phyloP scores from a whole-genome alignment of 2,888 invertebrate genomes.

The Acanthosepion pharaonis region DNA sequence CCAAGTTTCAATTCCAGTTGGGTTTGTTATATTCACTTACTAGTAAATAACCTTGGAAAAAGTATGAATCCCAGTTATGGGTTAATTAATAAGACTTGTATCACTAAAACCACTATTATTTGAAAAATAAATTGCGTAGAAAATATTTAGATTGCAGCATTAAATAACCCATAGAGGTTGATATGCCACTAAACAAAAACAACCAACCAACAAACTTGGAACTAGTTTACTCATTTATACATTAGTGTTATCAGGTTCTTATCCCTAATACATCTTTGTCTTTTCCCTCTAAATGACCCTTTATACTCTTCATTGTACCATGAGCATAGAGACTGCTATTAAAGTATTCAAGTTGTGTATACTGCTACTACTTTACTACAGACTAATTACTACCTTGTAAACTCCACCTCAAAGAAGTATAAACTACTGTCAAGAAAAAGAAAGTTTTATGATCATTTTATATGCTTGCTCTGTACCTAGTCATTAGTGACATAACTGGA shows the following conservation, averaged over 20 bases:
- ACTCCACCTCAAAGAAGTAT: slow-evolving; percentile 13
- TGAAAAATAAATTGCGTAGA: too few species aligned
- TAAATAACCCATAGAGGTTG: too few species aligned
- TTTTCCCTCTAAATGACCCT: background rate
- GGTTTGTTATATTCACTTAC: too few species aligned
- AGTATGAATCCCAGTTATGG: too few species aligned
- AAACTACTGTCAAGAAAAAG: slow-evolving; percentile 1
- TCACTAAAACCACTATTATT: too few species aligned
- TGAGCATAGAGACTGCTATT: background rate
- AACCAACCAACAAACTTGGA: too few species aligned
- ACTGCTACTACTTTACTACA: background rate
- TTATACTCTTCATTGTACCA: background rate
- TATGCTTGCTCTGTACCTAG: background rate
- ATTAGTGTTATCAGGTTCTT: background rate
- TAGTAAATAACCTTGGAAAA: too few species aligned
- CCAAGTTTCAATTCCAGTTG: too few species aligned
- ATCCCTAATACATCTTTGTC: background rate
- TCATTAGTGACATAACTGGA: background rate
- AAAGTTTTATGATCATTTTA: slow-evolving; percentile 17
- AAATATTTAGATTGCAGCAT: too few species aligned
- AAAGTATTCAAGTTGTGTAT: background rate
- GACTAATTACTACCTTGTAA: slow-evolving; percentile 16
- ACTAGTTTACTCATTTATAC: background rate
- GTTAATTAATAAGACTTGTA: too few species aligned
- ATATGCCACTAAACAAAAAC: too few species aligned